Percentiles rank a stretch among this genome's conserved stretches.
Conservation (phyloP, 1,140 invertebrate genomes). For the Phymastichus coffea region DNA sequence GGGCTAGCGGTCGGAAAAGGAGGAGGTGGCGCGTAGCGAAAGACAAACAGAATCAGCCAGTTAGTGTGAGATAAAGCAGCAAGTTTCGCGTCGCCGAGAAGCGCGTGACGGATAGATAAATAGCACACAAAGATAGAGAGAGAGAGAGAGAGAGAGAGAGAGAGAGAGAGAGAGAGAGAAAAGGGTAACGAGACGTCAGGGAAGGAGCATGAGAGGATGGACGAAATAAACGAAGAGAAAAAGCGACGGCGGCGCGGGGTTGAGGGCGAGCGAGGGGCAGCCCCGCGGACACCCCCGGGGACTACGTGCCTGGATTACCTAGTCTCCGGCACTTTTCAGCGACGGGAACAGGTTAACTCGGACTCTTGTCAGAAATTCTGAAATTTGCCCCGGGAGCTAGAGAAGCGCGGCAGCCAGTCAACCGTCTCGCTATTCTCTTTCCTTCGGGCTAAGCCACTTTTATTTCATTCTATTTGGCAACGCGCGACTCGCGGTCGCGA, state of each 20-base stretch:
- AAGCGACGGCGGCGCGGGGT: neutral
- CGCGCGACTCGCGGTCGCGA: neutral
- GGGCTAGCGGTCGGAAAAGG: neutral
- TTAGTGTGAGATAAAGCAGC: neutral
- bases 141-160: conserved; percentile 20
- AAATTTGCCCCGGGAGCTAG: conserved; percentile 26
- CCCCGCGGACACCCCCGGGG: conserved; percentile 27
- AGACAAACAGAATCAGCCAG: neutral
- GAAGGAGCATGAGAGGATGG: neutral
- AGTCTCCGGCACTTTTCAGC: conserved; percentile 22
- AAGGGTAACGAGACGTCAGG: neutral
- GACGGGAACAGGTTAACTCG: conserved; percentile 26
- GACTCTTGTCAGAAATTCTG: conserved; percentile 29
- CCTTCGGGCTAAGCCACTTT: conserved; percentile 16
- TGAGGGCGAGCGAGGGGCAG: conserved; percentile 1
- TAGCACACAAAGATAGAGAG: conserved; percentile 23
- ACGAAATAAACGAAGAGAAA: conserved; percentile 19
- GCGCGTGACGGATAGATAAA: conserved; percentile 19
- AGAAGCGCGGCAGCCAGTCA: conserved; percentile 25
- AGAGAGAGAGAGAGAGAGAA: conserved; percentile 5
- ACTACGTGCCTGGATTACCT: conserved; percentile 35
- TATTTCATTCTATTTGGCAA: conserved; percentile 24
- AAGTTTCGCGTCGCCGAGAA: neutral
- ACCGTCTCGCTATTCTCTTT: conserved; percentile 2
- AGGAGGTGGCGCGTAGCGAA: neutral